Evolutionary conservation across 2,113 vertebrate genomes (phyloP).

Genomic region (Tursiops truncatus): DNA sequence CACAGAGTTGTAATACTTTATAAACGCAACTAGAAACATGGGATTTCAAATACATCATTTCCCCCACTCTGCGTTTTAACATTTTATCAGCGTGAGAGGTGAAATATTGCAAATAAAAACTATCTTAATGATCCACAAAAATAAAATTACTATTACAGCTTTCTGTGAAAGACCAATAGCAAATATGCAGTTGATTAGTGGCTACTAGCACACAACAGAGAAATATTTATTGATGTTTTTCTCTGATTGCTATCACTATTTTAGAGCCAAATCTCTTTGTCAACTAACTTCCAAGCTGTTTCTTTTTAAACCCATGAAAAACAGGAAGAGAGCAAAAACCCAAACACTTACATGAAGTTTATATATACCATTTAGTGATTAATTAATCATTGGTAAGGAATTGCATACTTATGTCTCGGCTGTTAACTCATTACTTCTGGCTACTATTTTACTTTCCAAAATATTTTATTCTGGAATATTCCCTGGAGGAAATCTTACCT

Average conservation of each 20-base stretch:
- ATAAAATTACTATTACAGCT: constrained; percentile 1
- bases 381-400: not conserved
- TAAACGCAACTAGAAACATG: not conserved
- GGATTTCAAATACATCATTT: not conserved
- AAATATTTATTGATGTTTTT: not conserved
- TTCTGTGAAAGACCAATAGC: not conserved
- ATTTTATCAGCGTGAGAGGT: constrained; percentile 28
- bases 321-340: not conserved
- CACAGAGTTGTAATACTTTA: not conserved
- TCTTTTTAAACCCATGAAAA: constrained; percentile 8
- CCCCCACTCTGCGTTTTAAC: not conserved
- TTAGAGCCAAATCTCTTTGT: not conserved
- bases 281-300: not conserved
- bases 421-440: not conserved
- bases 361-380: not conserved
- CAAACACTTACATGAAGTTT: not conserved
- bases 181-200: fast-evolving
- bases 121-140: not conserved
- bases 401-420: not conserved
- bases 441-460: not conserved
- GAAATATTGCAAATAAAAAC: not conserved
- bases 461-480: not conserved
- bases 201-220: not conserved
- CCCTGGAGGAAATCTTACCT: not conserved
- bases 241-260: not conserved